Evolutionary conservation across 2,113 vertebrate genomes (phyloP).

Genomic region (Pterocles burchelli): DNA sequence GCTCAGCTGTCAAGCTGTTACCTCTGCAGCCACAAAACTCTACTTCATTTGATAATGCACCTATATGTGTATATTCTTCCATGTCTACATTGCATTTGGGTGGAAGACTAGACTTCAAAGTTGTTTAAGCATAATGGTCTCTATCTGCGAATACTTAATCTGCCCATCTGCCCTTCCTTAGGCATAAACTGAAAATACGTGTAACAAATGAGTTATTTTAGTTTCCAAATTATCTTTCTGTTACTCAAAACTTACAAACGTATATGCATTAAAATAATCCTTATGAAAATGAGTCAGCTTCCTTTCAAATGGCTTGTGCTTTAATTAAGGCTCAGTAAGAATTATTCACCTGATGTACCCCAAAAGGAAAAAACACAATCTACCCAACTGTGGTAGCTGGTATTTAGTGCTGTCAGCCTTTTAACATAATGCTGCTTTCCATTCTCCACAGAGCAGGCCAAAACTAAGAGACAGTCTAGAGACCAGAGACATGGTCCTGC

Average conservation of each 20-base stretch:
- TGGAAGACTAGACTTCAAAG: background rate
- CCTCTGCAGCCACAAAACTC: background rate
- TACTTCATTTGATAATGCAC: background rate
- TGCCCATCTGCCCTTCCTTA: background rate
- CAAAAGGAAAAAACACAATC: background rate
- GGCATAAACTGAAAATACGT: background rate
- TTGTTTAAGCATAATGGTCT: background rate
- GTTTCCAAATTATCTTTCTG: background rate
- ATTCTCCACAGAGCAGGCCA: background rate
- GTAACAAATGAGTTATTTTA: background rate
- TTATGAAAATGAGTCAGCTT: background rate
- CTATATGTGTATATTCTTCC: fast-evolving
- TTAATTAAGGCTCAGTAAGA: background rate
- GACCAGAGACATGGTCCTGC: background rate
- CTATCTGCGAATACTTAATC: background rate
- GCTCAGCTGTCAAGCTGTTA: background rate
- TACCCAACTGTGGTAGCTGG: background rate
- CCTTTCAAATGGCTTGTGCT: background rate
- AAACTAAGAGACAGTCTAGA: background rate
- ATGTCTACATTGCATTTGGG: background rate
- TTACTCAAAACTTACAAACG: background rate
- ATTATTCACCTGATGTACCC: background rate
- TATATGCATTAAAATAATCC: background rate
- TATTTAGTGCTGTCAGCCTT: background rate
- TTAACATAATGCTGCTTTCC: background rate